Base-by-base conservation (phyloP, 2,113 vertebrate genomes). In the Dicaeum eximium region DNA sequence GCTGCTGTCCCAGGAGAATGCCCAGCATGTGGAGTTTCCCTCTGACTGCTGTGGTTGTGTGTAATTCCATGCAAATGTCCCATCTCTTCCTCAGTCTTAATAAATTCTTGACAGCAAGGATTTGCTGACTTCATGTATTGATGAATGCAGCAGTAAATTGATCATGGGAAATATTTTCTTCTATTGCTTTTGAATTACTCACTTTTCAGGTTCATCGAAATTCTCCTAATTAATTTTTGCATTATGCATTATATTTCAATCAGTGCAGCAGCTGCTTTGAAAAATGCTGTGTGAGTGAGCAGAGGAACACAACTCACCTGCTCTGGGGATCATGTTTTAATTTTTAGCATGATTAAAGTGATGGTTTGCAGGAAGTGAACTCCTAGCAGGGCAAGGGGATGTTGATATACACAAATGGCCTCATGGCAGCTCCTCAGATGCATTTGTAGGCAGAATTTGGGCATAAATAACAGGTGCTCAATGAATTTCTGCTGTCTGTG, bases 181-280 rank as follows among this genome's bases (percentile, higher is more conserved):
- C 74, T 75, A 38, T 56, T 64, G 53, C 81, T 82, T 93, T 94
- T 80, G 79, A 73, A 70, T 90, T 56, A 70, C 72, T 84, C 77
- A 73, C 75, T 86, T 90, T 92, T 74, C 15, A 20, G 66, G 67
- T 70, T 88, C 74, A 57, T 42, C 11, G 7, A 19, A 53, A 70
- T 65, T 62, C 86, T 88, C 50, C 53, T 88, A 75, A 93, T 94
- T 92, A 75, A 54, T 86, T 92, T 95, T 87, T 82, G 62, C 80
- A 79, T 82, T 82, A 54, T 51, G 40, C 69, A 30, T 75, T 48
- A n/a, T 40, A 61, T 85, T 94, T 80, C 88, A 48, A 35, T 80
- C 62, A 50, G 50, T 16, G 42, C 60, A 74, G 71, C 80, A 70
- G 83, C 56, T 78, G 51, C 7, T 71, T 66, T 73, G 84, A 38